Evolutionary conservation across 2,113 vertebrate species (phyloP).

Genomic region (Sorex fumeus): DNA sequence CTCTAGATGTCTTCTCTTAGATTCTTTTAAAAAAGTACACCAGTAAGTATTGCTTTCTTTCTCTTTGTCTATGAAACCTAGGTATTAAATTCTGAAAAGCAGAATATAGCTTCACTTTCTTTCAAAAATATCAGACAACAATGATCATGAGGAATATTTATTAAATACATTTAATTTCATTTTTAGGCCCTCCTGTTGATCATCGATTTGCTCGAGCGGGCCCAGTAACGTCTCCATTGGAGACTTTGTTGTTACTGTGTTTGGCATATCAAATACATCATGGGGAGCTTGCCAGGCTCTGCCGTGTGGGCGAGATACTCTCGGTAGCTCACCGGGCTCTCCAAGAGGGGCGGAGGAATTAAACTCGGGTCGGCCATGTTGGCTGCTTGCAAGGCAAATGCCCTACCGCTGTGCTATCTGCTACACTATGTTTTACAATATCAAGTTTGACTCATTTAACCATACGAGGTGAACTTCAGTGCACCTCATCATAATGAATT

Average conservation of each 20-base stretch:
- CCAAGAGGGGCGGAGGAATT: too few species aligned
- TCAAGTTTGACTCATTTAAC: neutral
- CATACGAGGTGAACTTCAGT: neutral
- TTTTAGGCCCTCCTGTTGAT: too few species aligned
- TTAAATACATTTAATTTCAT: neutral
- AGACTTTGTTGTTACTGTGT: too few species aligned
- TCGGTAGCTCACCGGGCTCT: too few species aligned
- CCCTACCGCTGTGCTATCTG: neutral
- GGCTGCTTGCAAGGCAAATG: too few species aligned
- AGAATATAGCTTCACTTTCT: neutral
- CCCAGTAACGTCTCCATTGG: too few species aligned
- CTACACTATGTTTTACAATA: neutral
- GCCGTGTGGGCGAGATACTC: too few species aligned
- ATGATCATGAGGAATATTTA: neutral
- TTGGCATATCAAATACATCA: too few species aligned
- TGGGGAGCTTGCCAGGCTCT: too few species aligned
- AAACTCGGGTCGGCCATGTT: too few species aligned
- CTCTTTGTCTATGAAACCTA: constrained; percentile 34
- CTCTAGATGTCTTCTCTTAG: constrained; percentile 56
- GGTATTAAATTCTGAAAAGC: neutral
- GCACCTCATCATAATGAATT: neutral
- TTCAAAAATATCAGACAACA: neutral
- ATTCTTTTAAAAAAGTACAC: constrained; percentile 42
- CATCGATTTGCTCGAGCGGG: too few species aligned
- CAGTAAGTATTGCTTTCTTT: constrained; percentile 17